Evolutionary conservation across 2,888 invertebrate species (phyloP), one percentile per base, ranked within the genome.

Genomic region (Epirrhoe tristata): DNA sequence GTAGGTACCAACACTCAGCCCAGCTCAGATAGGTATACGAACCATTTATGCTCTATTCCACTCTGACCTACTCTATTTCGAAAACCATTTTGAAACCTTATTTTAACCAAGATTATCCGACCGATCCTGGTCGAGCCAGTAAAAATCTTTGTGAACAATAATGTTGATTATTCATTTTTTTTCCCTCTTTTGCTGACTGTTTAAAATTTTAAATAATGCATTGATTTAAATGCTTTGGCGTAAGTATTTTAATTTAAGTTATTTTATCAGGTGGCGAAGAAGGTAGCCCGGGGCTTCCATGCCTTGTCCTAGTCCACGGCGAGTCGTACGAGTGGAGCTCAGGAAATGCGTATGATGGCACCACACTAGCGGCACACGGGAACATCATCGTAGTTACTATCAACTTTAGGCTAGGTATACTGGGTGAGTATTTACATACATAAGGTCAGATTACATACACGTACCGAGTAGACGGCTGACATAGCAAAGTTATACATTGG

Each of bases 281-380:
- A 67, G 95, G 94, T 79, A 93, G 93, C 67, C 87, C 84, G 75
- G 94, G 95, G 73, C 90, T 97, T 80, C 97, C 98, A 69, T 97
- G 98, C 64, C 94, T 98, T 82, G 96, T 98, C 64, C 97, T 98
- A 86, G 96, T 98, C 77, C 98, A 98, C 86, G 98, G 98, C 60
- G 99, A 99, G 89, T 98, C 98, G 32, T 99, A 97, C 91, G 98
- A 98, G 86, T 98, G 98, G 97, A 98, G 98, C 87, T 97, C 98
- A 52, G 99, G 99, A 68, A 99, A 98, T 93, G 97, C 98, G 16
- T 98, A 99, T 91, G 99, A 99, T 91, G 99, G 99, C 73, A 98
- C 98, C 66, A 97, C 98, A 50, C 94, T 99, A 69, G 98, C 99
- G 58, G 97, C 98, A 71, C 97, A 97, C 83, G 99, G 97, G 73